phyloP scores from a whole-genome alignment of 2,113 vertebrate species.

The Merops nubicus region DNA sequence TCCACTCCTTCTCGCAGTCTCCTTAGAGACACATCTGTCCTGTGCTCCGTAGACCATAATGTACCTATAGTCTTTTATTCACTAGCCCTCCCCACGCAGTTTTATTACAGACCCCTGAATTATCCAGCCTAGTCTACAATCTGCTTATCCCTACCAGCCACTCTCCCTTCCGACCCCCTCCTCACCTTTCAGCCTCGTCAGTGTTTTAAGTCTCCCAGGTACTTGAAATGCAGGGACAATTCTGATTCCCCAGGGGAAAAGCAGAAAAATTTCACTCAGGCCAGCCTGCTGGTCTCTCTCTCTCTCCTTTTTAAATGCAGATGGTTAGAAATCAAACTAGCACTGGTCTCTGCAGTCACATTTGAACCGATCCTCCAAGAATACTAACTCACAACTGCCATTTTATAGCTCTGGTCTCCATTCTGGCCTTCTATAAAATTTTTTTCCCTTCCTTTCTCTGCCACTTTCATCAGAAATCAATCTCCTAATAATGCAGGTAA shows the following conservation, averaged over 20 bases:
- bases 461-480: constrained; percentile 34
- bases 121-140: constrained; percentile 28
- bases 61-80: constrained; percentile 57
- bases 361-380: constrained; percentile 24
- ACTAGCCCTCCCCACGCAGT: constrained; percentile 11
- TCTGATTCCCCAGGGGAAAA: background rate
- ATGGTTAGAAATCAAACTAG: background rate
- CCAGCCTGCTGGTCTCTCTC: background rate
- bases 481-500: background rate
- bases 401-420: constrained; percentile 35
- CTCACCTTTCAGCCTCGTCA: constrained; percentile 9
- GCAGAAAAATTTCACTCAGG: background rate
- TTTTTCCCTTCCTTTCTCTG: background rate
- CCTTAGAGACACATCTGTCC: constrained; percentile 60
- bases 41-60: constrained; percentile 49
- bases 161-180: background rate
- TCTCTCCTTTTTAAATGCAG: background rate
- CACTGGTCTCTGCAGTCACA: background rate
- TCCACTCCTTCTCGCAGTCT: constrained; percentile 29
- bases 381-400: constrained; percentile 45
- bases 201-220: constrained; percentile 3
- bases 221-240: background rate
- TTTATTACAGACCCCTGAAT: constrained; percentile 62
- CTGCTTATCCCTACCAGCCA: background rate
- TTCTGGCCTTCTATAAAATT: constrained; percentile 23